phyloP scores from a whole-genome alignment of 2,888 invertebrate species.

The Cepaea hortensis region DNA sequence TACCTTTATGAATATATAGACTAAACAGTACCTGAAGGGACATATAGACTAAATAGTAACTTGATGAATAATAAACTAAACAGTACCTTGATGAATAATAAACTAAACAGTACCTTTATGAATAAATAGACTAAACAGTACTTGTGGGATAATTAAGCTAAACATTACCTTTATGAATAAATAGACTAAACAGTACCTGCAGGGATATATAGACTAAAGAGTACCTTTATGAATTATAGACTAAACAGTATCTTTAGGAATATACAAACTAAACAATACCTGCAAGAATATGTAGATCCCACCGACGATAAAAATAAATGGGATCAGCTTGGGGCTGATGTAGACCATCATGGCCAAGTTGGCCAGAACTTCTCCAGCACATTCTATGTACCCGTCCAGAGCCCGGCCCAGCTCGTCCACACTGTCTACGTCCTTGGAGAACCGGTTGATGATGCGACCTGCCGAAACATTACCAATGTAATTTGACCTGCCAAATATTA shows the following conservation, averaged over 20 bases:
- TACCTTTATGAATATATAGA: no score
- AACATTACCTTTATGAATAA: no score
- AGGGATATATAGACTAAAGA: neutral
- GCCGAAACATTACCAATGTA: neutral
- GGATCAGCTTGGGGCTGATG: conserved; percentile 66
- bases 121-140: no score
- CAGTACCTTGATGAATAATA: no score
- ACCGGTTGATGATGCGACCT: conserved; percentile 75
- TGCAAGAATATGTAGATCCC: conserved; percentile 57
- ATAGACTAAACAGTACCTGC: no score
- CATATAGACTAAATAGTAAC: no score
- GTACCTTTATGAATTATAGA: neutral
- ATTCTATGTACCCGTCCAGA: conserved; percentile 56
- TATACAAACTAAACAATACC: neutral
- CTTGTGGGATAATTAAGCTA: no score
- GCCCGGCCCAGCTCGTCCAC: conserved; percentile 62
- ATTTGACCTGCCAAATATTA: neutral
- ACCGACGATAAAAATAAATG: conserved; percentile 58
- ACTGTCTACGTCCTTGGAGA: conserved; percentile 69
- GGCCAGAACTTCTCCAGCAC: conserved; percentile 54
- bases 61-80: no score
- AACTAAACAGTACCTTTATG: no score
- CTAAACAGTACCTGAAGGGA: no score
- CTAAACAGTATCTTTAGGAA: neutral
- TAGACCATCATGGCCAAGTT: conserved; percentile 62